Evolutionary conservation across 2,797 vertebrate species (phyloP), one percentile per base, ranked within the genome.

Genomic region (Siniperca obscura): DNA sequence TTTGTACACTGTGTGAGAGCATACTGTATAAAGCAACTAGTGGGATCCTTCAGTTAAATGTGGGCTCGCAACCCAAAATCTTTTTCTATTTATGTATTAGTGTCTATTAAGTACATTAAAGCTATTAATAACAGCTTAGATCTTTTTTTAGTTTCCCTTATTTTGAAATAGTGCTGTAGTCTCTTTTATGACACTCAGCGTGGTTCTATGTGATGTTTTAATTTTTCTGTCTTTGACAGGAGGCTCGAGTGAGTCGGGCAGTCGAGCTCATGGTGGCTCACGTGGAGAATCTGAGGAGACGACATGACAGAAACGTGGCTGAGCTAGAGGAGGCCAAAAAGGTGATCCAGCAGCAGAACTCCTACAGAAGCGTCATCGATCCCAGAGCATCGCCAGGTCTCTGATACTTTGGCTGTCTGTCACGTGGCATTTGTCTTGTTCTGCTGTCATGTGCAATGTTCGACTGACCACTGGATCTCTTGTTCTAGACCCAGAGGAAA

Each of bases 181-280:
- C 38, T 44, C 40, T 11, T 40, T 25, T 16, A 65, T 8, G 40
- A n/a, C n/a, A 44, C 36, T 64, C 22, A 42, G 22, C 5, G 2
- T 70, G 38, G 3, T 30, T 36, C 53, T 19, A 1, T 8, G 8
- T 12, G 8, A 27, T 12, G 14, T 19, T 56, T 65, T 27, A 7
- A 4, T 55, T 7, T 59, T 21, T 19, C 5, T 42, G n/a, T 59
- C 5, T 30, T 10, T 48, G 12, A 12, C 62, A 98, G 97, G 97
- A 98, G 92, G 97, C 96, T 2, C 93, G 96, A 57, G 93, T 97
- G 91, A 97, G 95, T 80, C 92, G 93, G 5, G 96, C 96, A 0
- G 95, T 97, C 0, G 96, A 97, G 86, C 95, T 98, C 87, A 97
- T 97, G 97, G 94, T 97, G 36, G 93, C 96, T 84, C 96, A 97